Conservation (phyloP, 2,797 vertebrate genomes). For the Urophycis tenuis region DNA sequence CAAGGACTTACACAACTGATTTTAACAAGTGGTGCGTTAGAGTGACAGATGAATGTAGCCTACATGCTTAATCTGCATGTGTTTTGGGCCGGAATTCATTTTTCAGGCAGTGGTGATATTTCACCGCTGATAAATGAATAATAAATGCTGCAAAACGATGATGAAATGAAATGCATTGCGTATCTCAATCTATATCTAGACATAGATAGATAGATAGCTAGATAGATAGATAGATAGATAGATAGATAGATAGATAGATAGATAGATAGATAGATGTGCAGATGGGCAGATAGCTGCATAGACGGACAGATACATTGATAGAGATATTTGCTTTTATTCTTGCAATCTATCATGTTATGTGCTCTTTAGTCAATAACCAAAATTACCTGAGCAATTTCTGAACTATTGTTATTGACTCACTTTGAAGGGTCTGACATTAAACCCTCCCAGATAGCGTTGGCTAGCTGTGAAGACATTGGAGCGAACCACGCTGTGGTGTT, state of each 20-base stretch:
- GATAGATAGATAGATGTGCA: not conserved
- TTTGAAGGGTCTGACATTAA: not conserved
- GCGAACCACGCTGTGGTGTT: not conserved
- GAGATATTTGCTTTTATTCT: not conserved
- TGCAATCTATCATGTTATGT: not conserved
- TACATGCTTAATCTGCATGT: constrained; percentile 33
- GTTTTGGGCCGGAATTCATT: constrained; percentile 35
- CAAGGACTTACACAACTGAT: constrained; percentile 69
- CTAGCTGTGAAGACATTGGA: not conserved
- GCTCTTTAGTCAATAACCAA: not conserved
- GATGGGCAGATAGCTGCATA: too few relatives aligned
- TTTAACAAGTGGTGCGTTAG: constrained; percentile 58
- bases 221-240: not conserved
- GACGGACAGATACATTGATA: too few relatives aligned
- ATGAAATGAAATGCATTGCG: not conserved
- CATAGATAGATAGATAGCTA: not conserved
- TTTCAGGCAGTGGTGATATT: constrained; percentile 29
- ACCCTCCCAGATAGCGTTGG: not conserved
- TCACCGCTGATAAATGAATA: constrained; percentile 1
- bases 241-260: not conserved
- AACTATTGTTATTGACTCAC: not conserved
- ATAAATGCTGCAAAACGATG: not conserved
- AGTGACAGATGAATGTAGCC: constrained; percentile 53
- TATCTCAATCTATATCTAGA: not conserved
- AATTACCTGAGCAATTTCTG: not conserved